Base-by-base conservation (phyloP, 2,113 vertebrate genomes). In the Hippocampus guttulatus region DNA sequence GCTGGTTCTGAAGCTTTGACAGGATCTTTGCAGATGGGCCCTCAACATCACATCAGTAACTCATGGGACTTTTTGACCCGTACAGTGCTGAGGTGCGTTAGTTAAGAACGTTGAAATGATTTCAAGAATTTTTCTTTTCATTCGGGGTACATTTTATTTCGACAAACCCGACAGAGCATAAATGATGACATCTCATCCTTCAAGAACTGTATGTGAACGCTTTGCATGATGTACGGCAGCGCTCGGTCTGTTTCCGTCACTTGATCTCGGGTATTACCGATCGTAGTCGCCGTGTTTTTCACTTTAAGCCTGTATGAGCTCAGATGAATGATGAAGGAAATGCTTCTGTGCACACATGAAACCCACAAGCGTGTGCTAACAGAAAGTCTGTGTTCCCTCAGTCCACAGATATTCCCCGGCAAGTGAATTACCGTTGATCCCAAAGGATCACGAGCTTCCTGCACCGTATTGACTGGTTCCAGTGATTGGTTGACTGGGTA, bases 241-340 rank as follows among this genome's bases (percentile, higher is more conserved):
- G 55, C 68, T 79, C 79, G 64, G 64, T 77, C 72, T 69, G 69
- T 38, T 66, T 61, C 65, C 76, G 75, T 67, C 75, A 57, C 78
- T 75, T 76, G 80, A 82, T 86, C 69, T 79, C 73, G 66, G 69
- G 77, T 74, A 71, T 83, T 74, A 77, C 74, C 23, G 58, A 67
- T 82, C 81, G 77, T 68, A 77, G 80, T 73, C 57, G 57, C 75
- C 25, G 68, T 64, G 86, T 87, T 87, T 80, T 74, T 87, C 83
- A 81, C 75, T 75, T 73, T 74, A 67, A 70, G 74, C 68, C 58
- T 81, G 72, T 78, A 70, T 74, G 75, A 76, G 77, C 68, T 67
- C 82, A 45, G 81, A 89, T 90, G 84, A 84, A 85, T 88, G 73
- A 51, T 18, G 1, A 70, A 76, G 74, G 60, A 75, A 85, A 77